Base-by-base conservation (phyloP, 2,888 invertebrate species). In the Oithona nana region DNA sequence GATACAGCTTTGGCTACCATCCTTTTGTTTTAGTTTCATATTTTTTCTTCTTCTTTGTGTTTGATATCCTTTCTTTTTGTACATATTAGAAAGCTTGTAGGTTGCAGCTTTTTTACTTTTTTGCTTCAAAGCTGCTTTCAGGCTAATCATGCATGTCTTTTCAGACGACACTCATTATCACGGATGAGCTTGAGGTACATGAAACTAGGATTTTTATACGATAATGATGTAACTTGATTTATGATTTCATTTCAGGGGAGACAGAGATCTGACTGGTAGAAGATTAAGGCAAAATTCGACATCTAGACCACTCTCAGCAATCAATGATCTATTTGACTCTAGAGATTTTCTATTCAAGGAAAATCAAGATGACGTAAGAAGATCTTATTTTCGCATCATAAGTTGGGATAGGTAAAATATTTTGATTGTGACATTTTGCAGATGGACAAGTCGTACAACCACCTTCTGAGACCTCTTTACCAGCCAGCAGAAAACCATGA, bases 81-180 rank as follows among this genome's bases (percentile, higher is more conserved):
- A n/a, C n/a, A n/a, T n/a, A 11, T 39, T 39, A 39, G 16, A 39
- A 39, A 39, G 39, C 6, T 39, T 6, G 6, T 16, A 39, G 39
- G 39, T 39, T 39, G 39, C 39, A 39, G 16, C 39, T 39, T 11
- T 39, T 39, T 39, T 39, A n/a, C n/a, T n/a, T n/a, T n/a, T n/a
- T n/a, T n/a, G n/a, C n/a, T n/a, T n/a, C n/a, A n/a, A n/a, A n/a
- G n/a, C n/a, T n/a, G n/a, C n/a, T n/a, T n/a, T n/a, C n/a, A n/a
- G n/a, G n/a, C 39, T 39, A 39, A 39, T 39, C 39, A 39, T 39
- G 39, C 39, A 39, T 39, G 39, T 39, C 16, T 39, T 16, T 11
- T 26, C 28, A 59, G 59, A 29, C 59, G 59, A 20, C 59, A 59
- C 26, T 59, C 59, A 8, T 26, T 59, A 1, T 59, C 59, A 48